Conservation (phyloP, 2,113 vertebrate genomes). For the Urocitellus parryii region DNA sequence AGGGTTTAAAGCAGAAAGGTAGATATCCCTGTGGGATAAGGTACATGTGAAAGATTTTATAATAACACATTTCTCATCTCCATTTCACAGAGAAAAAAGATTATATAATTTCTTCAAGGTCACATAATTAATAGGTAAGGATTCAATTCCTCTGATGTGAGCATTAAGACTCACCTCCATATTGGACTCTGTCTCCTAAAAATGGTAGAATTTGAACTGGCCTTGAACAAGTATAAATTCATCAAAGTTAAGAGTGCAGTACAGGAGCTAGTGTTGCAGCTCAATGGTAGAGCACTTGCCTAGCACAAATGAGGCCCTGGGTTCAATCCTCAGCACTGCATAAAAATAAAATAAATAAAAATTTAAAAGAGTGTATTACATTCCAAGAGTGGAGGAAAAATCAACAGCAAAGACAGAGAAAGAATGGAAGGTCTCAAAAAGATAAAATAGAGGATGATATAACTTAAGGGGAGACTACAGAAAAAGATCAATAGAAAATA, state of each 20-base stretch:
- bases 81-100: background rate
- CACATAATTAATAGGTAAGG: background rate
- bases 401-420: background rate
- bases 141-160: background rate
- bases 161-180: background rate
- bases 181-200: background rate
- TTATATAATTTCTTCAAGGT: background rate
- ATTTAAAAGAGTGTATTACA: background rate
- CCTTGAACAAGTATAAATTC: background rate
- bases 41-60: background rate
- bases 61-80: background rate
- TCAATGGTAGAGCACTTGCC: no score
- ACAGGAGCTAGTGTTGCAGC: no score
- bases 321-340: no score
- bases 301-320: no score
- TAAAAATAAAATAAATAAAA: no score
- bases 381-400: background rate
- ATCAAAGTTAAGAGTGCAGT: background rate
- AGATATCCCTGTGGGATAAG: background rate
- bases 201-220: background rate
- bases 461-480: background rate
- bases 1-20: background rate
- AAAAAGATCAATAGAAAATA: slow-evolving; percentile 17
- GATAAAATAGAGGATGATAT: background rate
- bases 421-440: background rate